Percentiles rank a stretch among this genome's conserved stretches.
Evolutionary conservation across 1,140 invertebrate genomes (phyloP).

Genomic region (Drosophila prosaltans): DNA sequence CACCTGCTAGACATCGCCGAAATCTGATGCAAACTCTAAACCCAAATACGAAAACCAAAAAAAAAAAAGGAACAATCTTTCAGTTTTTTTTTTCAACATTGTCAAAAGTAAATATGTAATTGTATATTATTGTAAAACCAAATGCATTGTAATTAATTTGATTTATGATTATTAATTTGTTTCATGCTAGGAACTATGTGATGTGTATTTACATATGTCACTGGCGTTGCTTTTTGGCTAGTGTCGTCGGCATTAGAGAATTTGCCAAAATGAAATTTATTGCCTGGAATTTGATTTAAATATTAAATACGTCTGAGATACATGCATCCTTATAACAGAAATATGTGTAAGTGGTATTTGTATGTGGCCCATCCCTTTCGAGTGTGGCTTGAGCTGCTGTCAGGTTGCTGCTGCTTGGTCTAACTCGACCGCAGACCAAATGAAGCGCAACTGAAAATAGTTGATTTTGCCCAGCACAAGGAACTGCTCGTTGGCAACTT

Average conservation of each 20-base stretch:
- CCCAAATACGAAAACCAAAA: background rate
- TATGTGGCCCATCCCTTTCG: background rate
- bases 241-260: slow-evolving; percentile 27
- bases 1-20: slow-evolving; percentile 39
- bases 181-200: slow-evolving; percentile 44
- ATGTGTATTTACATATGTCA: slow-evolving; percentile 22
- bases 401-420: slow-evolving; percentile 17
- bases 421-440: slow-evolving; percentile 23
- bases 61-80: slow-evolving; percentile 16
- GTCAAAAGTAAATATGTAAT: slow-evolving; percentile 38
- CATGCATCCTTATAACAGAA: slow-evolving; percentile 4
- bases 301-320: slow-evolving; percentile 62
- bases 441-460: slow-evolving; percentile 39
- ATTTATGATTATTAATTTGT: slow-evolving; percentile 72
- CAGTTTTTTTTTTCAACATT: slow-evolving; percentile 21
- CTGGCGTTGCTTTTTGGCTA: background rate
- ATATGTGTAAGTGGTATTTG: background rate
- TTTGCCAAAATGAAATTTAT: slow-evolving; percentile 53
- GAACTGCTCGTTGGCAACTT: background rate
- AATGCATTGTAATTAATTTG: slow-evolving; percentile 62
- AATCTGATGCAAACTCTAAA: slow-evolving; percentile 6
- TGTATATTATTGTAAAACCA: background rate
- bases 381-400: background rate
- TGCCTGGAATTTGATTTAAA: slow-evolving; percentile 68
- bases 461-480: slow-evolving; percentile 32